A percentile compares a stretch with the other conserved stretches of the same genome.
phyloP scores from a whole-genome alignment of 2,113 vertebrate genomes.

The Nyctereutes procyonoides region DNA sequence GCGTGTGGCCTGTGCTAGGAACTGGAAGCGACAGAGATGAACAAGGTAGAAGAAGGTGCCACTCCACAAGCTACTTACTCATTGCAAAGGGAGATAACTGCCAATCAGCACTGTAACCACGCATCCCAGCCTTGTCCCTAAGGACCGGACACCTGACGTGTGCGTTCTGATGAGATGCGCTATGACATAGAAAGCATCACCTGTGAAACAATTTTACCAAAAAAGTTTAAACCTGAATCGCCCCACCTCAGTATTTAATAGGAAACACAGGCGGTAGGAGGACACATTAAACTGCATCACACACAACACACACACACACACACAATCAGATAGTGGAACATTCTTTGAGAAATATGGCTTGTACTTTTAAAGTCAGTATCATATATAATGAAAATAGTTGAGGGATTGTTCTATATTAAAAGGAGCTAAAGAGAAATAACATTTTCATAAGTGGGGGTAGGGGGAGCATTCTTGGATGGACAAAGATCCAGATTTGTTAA shows the following conservation, averaged over 20 bases:
- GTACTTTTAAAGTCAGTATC: neutral
- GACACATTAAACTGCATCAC: neutral
- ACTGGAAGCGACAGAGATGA: neutral
- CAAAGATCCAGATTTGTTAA: neutral
- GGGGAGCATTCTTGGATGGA: neutral
- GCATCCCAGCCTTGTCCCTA: neutral
- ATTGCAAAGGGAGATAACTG: neutral
- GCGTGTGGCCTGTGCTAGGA: neutral
- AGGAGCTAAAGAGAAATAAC: neutral
- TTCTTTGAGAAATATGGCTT: neutral
- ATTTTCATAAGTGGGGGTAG: neutral
- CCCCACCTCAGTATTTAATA: neutral
- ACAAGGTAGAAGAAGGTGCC: neutral
- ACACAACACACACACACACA: neutral
- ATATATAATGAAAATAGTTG: neutral
- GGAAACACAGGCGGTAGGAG: neutral
- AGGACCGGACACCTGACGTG: neutral
- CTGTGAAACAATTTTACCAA: neutral
- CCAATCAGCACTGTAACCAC: neutral
- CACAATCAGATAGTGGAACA: neutral
- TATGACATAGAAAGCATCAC: neutral
- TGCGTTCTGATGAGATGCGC: neutral
- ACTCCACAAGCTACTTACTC: neutral
- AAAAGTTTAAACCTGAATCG: slow-evolving; percentile 28
- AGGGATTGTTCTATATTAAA: neutral